phyloP scores from a whole-genome alignment of 2,113 vertebrate species.

The Benitochromis conjunctus region DNA sequence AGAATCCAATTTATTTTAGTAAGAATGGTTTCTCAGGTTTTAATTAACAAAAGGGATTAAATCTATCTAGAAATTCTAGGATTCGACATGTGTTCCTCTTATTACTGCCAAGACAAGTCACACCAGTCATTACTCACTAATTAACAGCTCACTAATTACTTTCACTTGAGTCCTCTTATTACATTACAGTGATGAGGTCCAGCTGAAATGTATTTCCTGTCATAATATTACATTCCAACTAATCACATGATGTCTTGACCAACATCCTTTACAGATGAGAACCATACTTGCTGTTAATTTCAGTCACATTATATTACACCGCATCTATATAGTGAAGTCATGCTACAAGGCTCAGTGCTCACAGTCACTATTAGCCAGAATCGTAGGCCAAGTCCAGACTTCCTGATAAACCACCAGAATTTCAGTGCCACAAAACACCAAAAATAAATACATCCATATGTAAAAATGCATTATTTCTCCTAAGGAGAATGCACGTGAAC shows the following conservation, averaged over 20 bases:
- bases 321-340: not conserved
- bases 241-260: not conserved
- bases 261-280: not conserved
- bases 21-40: not conserved
- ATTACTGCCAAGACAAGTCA: not conserved
- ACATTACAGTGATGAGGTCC: not conserved
- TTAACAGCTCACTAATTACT: not conserved
- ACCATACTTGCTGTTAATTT: slow-evolving; percentile 34
- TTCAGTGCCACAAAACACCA: not conserved
- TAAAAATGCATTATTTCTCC: not conserved
- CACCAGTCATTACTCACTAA: not conserved
- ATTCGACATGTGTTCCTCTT: not conserved
- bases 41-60: not conserved
- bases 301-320: not conserved
- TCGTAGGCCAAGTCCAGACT: not conserved
- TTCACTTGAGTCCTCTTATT: not conserved
- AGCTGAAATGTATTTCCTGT: not conserved
- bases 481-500: not conserved
- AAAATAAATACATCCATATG: not conserved
- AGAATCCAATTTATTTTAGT: not conserved
- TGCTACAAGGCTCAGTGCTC: not conserved
- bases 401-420: not conserved
- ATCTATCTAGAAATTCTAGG: not conserved
- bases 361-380: not conserved
- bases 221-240: not conserved